Evolutionary conservation across 2,113 vertebrate genomes (phyloP), one percentile per base, ranked within the genome.

Genomic region (Hassar affinis): DNA sequence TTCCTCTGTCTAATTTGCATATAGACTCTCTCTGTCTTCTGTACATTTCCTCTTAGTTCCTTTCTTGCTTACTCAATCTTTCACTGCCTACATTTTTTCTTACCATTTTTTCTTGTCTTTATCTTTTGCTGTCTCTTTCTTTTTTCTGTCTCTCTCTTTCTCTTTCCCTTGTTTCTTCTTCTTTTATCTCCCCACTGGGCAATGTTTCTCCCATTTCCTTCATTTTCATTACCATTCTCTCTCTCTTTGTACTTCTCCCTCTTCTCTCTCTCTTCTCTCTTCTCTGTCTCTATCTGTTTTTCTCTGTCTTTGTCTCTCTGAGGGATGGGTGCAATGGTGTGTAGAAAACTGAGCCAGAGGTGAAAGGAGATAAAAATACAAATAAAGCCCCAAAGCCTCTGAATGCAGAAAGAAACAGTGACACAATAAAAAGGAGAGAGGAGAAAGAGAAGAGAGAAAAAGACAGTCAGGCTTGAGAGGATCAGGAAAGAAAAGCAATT

Each of bases 321-420:
- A 69, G 68, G 64, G 27, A 68, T 4, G 12, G 69, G 33, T 56
- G 66, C 49, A n/a, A 9, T 69, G 68, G 35, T 74, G 38, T 52
- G 33, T 42, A 20, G 52, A 76, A 80, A 64, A 64, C 64, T 66
- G 47, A 80, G 30, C 71, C 64, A 42, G 72, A 56, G 33, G 80
- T 80, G 69, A 83, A 72, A 71, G 17, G 45, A 69, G 86, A 71
- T 85, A 78, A 83, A 82, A 82, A 68, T 54, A 76, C 57, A 79
- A 85, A 85, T 82, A 85, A 87, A 51, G 57, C 20, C 68, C 51
- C 38, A 38, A 77, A 78, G 59, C 8, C 25, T 38, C 27, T 33
- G 47, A 35, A 38, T 74, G 72, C 45, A 74, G 69, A 72, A 12
- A 9, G 49, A 47, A 47, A 49, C 35, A 83, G 15, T 11, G 18